Evolutionary conservation across 2,797 vertebrate genomes (phyloP), one percentile per base, ranked within the genome.

Genomic region (Eutrigla gurnardus): DNA sequence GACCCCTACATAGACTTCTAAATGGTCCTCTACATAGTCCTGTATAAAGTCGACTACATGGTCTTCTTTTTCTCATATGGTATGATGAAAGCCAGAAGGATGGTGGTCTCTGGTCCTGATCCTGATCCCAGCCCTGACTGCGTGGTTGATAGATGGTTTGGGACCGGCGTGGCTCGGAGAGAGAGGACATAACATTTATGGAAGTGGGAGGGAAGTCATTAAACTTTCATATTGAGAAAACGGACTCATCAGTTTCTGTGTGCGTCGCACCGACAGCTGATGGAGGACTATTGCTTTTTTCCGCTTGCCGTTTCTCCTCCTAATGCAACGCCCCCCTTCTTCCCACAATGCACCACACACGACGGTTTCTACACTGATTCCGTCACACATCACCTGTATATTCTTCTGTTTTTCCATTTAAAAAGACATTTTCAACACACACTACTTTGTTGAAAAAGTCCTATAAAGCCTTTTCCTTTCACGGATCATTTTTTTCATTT

Each of bases 221-320:
- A 81, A 87, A 83, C 66, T 75, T 85, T 88, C 52, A 83, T 79
- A 62, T 3, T 61, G 65, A 54, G 62, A 70, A 77, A 77, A 83
- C 36, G 35, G 52, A 42, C 39, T 75, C 67, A 75, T 82, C 71
- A 14, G 25, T 80, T 57, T 73, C 5, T 61, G 65, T 55, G 64
- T 59, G 69, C 3, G 13, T 53, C 33, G 25, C 11, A 13, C 25
- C 2, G 50, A 53, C 50, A 32, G 25, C 12, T 32, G 59, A 84
- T 75, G 67, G 70, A 77, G 63, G 33, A 57, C 46, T 46, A 71
- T 50, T 35, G 70, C 42, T 65, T 75, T 63, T 54, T 68, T 49
- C 43, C 32, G 10, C 57, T 25, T 25, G 25, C 25, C 25, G 25
- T 25, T 25, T 25, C 25, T 25, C 25, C 25, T 25, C 25, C 25